phyloP scores from a whole-genome alignment of 2,113 vertebrate species.

The Saccopteryx bilineata region DNA sequence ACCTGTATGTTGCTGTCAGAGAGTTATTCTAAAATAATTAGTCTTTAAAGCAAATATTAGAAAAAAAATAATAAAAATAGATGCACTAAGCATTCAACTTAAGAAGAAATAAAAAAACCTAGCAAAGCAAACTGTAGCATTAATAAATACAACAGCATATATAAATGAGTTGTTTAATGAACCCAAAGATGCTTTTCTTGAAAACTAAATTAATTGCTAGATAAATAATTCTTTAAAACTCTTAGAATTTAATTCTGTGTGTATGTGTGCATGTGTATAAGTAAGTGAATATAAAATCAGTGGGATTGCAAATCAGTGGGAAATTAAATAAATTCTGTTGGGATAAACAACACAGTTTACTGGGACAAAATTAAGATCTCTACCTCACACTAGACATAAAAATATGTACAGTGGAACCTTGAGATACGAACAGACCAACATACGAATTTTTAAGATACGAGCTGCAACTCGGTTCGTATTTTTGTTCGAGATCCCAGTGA shows the following conservation, averaged over 20 bases:
- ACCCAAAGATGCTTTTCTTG: neutral
- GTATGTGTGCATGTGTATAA: neutral
- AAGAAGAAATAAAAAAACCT: neutral
- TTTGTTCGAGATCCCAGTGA: too few species aligned
- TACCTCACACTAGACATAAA: neutral
- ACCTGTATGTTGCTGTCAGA: neutral
- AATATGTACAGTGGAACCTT: neutral
- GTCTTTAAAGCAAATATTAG: constrained; percentile 31
- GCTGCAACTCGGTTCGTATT: too few species aligned
- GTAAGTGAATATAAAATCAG: neutral
- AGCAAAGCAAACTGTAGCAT: neutral
- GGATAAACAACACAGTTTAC: neutral
- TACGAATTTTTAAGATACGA: too few species aligned
- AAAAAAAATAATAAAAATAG: neutral
- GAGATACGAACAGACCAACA: too few species aligned
- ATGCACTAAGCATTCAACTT: neutral
- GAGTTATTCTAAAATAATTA: neutral
- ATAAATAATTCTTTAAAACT: neutral
- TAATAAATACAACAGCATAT: constrained; percentile 7
- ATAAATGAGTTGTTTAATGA: neutral
- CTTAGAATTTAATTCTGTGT: neutral
- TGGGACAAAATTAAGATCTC: neutral
- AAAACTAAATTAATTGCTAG: neutral
- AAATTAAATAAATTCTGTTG: neutral
- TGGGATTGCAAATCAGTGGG: neutral